Percentiles rank a stretch among this genome's conserved stretches.
Conservation (phyloP, 2,888 invertebrate species). For the Tolmerus cingulatus region DNA sequence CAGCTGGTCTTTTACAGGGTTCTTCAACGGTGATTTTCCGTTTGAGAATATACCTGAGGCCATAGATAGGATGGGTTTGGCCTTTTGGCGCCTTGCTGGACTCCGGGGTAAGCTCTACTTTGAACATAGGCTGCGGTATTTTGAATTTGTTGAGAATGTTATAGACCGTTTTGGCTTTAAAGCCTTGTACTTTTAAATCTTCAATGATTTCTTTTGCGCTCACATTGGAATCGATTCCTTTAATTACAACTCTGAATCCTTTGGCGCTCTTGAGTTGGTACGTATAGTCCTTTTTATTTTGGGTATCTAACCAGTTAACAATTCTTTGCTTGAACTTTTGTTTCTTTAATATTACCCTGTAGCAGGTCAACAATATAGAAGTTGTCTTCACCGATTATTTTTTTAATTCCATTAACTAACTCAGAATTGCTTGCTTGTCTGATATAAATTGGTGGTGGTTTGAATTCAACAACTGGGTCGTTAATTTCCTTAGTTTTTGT, state of each 20-base stretch:
- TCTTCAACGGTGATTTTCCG: neutral
- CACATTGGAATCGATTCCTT: neutral
- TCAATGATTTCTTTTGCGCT: neutral
- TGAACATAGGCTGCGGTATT: neutral
- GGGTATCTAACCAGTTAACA: neutral
- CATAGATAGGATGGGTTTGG: neutral
- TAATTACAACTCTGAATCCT: neutral
- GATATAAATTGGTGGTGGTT: neutral
- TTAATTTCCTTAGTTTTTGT: neutral
- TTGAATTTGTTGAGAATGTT: neutral
- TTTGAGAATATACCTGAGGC: neutral
- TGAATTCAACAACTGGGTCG: neutral
- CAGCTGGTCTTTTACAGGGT: neutral
- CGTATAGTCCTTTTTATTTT: neutral
- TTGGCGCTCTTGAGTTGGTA: neutral
- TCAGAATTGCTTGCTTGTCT: conserved; percentile 3
- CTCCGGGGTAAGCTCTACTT: neutral
- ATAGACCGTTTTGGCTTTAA: neutral
- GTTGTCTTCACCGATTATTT: conserved; percentile 5
- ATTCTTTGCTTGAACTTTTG: neutral
- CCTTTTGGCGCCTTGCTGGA: neutral
- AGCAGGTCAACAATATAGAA: neutral
- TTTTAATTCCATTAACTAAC: neutral
- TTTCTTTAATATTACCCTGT: neutral
- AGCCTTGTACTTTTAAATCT: neutral